Base-by-base conservation (phyloP, 1,140 invertebrate genomes). In the Diorhabda elongata region DNA sequence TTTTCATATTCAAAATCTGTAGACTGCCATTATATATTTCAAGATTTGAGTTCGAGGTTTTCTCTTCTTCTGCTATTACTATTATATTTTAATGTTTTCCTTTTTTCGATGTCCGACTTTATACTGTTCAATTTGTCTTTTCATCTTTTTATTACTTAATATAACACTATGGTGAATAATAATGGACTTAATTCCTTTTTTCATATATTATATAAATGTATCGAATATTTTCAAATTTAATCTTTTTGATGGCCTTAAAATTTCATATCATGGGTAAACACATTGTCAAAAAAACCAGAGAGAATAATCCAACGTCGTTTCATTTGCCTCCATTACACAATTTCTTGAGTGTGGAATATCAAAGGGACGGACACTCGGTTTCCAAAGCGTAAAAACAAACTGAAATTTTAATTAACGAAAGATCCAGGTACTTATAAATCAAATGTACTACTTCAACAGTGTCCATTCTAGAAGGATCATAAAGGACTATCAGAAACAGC, bases 341-440 rank as follows among this genome's bases (percentile, higher is more conserved):
- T 60, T 67, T 44, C 65, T 67, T 60, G 65, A 59, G 65, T 60
- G n/a, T 59, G 47, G 65, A 41, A 44, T 60, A 60, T 67, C 65
- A 67, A 67, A 67, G 65, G 65, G 65, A 59, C 58, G 65, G 58
- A 56, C 64, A 65, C 58, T 61, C 66, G 6, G 26, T n/a, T 61
- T 61, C 11, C 67, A 68, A 65, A 72, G 64, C 68, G 68, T 58
- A 67, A 73, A 76, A 76, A 73, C 71, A 74, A 77, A 77, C 71
- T 70, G 61, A 75, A 77, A 77, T 77, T 77, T 77, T 75, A 77
- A 77, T 77, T 77, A 77, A 71, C 64, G 71, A 64, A 72, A 74
- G 74, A 75, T 75, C 72, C 74, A 74, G 71, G 74, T 73, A 74
- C 73, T 77, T 75, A 77, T 73, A 77, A 77, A 74, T 75, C 72